These are phyloP conservation scores for Caenorhabditis plicata DNA, from an alignment of 2,888 invertebrate species.

Conservation along the genomic window DNA sequence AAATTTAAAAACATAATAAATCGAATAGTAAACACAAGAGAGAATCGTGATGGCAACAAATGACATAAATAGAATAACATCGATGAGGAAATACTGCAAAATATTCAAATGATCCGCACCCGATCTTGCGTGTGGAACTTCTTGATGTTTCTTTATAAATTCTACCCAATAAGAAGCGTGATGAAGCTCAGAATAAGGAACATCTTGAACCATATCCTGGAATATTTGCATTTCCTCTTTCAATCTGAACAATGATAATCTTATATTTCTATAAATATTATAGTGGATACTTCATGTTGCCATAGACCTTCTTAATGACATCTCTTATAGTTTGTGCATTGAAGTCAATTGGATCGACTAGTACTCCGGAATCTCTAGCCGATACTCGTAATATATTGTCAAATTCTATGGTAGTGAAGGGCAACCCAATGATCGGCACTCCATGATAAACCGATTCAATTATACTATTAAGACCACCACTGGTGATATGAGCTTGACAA, in stretches of 20 bases:
- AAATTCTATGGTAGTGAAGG: conserved; percentile 48
- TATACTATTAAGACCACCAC: conserved; percentile 65
- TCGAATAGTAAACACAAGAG: neutral
- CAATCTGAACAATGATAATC: conserved; percentile 45
- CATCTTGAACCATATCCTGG: conserved; percentile 64
- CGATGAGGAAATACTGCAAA: conserved; percentile 65
- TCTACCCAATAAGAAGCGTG: conserved; percentile 66
- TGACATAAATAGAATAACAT: conserved; percentile 61
- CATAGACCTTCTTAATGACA: conserved; percentile 36
- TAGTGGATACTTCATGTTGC: conserved; percentile 34
- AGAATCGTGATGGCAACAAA: too few species aligned
- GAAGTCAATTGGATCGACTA: conserved; percentile 49
- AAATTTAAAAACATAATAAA: too few species aligned
- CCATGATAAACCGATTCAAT: conserved; percentile 65
- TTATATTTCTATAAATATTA: too few species aligned
- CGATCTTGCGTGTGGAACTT: conserved; percentile 64
- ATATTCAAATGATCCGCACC: conserved; percentile 65
- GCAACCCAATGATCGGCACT: conserved; percentile 61
- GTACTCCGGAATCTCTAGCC: conserved; percentile 58
- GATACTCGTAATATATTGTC: conserved; percentile 51
- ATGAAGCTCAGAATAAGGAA: conserved; percentile 65
- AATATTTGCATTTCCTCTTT: conserved; percentile 62
- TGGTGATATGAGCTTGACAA: conserved; percentile 61
- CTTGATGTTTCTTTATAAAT: conserved; percentile 65
- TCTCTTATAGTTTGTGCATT: conserved; percentile 19